Percentiles rank a stretch among this genome's conserved stretches.
These are phyloP conservation scores for Wasmannia auropunctata DNA, from an alignment of 1,140 invertebrate genomes.

Conservation along the genomic window DNA sequence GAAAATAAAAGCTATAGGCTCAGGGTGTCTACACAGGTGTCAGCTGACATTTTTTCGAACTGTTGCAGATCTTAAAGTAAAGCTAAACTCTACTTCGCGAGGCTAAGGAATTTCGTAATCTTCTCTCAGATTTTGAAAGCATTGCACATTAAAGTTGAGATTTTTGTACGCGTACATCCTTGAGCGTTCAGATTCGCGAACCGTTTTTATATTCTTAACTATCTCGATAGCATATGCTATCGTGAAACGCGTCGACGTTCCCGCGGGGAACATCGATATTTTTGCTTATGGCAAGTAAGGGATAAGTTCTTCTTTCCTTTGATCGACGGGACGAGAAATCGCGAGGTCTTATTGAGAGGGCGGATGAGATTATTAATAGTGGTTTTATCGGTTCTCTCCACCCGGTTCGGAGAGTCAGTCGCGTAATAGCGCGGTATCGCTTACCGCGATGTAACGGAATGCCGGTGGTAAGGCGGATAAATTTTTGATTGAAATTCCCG, in stretches of 20 bases:
- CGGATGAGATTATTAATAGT: slow-evolving; percentile 55
- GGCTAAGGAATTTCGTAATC: neutral
- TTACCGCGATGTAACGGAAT: slow-evolving; percentile 43
- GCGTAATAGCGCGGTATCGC: slow-evolving; percentile 28
- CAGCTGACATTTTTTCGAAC: neutral
- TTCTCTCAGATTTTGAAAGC: neutral
- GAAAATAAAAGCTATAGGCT: neutral
- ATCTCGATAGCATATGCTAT: neutral
- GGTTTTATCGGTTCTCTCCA: slow-evolving; percentile 49
- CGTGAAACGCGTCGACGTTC: neutral
- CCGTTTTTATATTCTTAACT: slow-evolving; percentile 8
- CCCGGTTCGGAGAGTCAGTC: slow-evolving; percentile 10
- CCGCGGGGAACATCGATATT: slow-evolving; percentile 8
- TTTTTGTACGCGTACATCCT: neutral
- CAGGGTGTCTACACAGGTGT: too few relatives aligned
- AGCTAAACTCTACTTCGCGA: neutral
- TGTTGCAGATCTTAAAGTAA: neutral
- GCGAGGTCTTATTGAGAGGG: slow-evolving; percentile 41
- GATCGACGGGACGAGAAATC: slow-evolving; percentile 46
- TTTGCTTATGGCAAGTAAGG: slow-evolving; percentile 26
- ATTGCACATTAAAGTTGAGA: neutral
- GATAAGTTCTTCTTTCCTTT: slow-evolving; percentile 14
- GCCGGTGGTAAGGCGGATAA: slow-evolving; percentile 30
- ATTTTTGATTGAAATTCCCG: slow-evolving; percentile 55
- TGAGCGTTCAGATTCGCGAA: neutral